Conservation (phyloP, 2,888 invertebrate genomes). For the Drosophila mercatorum region DNA sequence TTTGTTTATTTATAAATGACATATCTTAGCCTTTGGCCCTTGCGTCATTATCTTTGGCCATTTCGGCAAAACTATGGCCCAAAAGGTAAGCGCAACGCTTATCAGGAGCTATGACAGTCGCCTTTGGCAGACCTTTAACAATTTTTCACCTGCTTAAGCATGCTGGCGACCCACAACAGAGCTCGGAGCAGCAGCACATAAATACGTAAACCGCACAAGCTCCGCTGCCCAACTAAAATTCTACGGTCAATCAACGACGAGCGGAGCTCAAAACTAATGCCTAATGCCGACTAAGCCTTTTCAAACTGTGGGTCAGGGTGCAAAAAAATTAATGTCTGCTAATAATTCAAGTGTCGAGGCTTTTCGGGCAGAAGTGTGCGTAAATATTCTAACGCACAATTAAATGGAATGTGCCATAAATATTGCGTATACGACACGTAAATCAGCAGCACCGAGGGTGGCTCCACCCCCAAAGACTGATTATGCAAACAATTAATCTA, state of each 20-base stretch:
- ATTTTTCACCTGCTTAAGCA: conserved; percentile 59
- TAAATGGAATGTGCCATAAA: conserved; percentile 78
- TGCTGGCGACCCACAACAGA: conserved; percentile 16
- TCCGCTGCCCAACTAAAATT: conserved; percentile 35
- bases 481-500: conserved; percentile 75
- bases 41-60: conserved; percentile 43
- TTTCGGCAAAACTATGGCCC: conserved; percentile 37
- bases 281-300: conserved; percentile 49
- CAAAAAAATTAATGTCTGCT: conserved; percentile 65
- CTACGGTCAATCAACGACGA: conserved; percentile 54
- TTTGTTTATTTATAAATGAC: conserved; percentile 41
- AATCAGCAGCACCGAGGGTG: conserved; percentile 51
- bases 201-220: conserved; percentile 48
- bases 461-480: conserved; percentile 42
- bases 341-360: conserved; percentile 66
- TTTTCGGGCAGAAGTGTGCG: conserved; percentile 43
- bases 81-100: conserved; percentile 43
- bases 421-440: conserved; percentile 74
- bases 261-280: conserved; percentile 32
- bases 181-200: conserved; percentile 27
- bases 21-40: conserved; percentile 29
- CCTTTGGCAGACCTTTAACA: conserved; percentile 11
- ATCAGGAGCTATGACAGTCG: conserved; percentile 35
- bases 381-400: conserved; percentile 77
- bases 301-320: neutral